A percentile compares a stretch with the other conserved stretches of the same genome.
These are phyloP conservation scores for Pipra filicauda DNA, from an alignment of 2,113 vertebrate species.

Conservation along the genomic window DNA sequence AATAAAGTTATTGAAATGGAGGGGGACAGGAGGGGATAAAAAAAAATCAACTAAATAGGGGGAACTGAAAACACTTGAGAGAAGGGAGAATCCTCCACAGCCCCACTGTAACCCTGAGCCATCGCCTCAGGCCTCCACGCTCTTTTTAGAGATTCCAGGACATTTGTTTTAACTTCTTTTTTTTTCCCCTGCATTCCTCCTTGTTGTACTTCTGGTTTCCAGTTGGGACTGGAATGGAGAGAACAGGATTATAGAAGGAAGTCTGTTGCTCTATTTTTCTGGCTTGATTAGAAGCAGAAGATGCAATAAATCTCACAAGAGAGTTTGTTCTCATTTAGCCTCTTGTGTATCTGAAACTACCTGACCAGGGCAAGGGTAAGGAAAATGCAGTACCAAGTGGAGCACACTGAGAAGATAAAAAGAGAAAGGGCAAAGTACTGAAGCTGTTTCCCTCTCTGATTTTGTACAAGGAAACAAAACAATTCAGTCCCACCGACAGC, in stretches of 20 bases:
- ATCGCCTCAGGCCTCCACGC: neutral
- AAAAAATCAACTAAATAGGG: neutral
- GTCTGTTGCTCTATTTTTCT: conserved; percentile 31
- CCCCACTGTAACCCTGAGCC: neutral
- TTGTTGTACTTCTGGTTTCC: conserved; percentile 44
- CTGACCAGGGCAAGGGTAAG: neutral
- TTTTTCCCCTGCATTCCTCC: conserved; percentile 26
- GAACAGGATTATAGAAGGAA: conserved; percentile 13
- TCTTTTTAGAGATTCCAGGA: neutral
- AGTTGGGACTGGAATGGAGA: conserved; percentile 14
- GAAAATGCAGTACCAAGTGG: neutral
- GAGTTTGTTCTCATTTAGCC: conserved; percentile 20
- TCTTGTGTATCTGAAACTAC: neutral
- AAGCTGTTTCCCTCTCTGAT: neutral
- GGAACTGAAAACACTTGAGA: neutral
- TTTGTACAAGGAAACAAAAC: neutral
- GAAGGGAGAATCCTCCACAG: neutral
- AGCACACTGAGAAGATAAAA: neutral
- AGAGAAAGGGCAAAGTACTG: neutral
- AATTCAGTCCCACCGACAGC: neutral
- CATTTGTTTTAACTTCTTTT: conserved; percentile 20
- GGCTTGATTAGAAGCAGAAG: conserved; percentile 56
- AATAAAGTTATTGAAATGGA: neutral
- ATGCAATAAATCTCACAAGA: conserved; percentile 41
- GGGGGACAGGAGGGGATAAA: rapidly evolving